Evolutionary conservation across 2,888 invertebrate species (phyloP), one percentile per base, ranked within the genome.

Genomic region (Orthosia cruda): DNA sequence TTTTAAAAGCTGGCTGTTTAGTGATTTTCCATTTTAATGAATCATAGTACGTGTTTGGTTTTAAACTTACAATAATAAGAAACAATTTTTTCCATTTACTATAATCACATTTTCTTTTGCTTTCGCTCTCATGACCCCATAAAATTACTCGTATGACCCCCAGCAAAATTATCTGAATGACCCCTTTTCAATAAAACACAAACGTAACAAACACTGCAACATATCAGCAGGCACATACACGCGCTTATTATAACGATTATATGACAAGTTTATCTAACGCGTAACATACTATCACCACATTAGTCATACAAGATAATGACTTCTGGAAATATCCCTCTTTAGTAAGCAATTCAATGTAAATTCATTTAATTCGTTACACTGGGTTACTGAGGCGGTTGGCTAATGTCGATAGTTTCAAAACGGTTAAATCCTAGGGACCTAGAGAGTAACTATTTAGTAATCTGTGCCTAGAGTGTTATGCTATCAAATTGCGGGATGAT

Each of bases 311-410:
- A 64, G 68, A 72, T 83, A 71, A 71, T 68, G 45, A 72, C 63
- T 83, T 80, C 80, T 80, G 75, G 83, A 83, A 85, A 71, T 74
- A 87, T 87, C 77, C 71, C 68, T 65, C 57, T 73, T 82, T 64
- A 61, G 55, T 73, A 71, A 69, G 61, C 74, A 69, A 87, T 87
- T 87, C 77, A 80, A 87, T 87, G 88, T 72, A 84, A 86, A 87
- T 86, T 47, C 11, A 50, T 79, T 80, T 74, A 66, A 87, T 87
- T 82, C 72, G 67, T 79, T 61, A 61, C 74, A 87, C 69, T 77
- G 64, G 82, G 84, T 87, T 86, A 86, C 62, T 71, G 65, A 79
- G 55, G 26, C 80, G 62, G 71, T 81, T 76, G 67, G 70, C 69
- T 74, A 80, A 71, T 71, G 26, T 65, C 55, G 50, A 52, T 57